phyloP scores from a whole-genome alignment of 2,113 vertebrate species.

The Micromys minutus region DNA sequence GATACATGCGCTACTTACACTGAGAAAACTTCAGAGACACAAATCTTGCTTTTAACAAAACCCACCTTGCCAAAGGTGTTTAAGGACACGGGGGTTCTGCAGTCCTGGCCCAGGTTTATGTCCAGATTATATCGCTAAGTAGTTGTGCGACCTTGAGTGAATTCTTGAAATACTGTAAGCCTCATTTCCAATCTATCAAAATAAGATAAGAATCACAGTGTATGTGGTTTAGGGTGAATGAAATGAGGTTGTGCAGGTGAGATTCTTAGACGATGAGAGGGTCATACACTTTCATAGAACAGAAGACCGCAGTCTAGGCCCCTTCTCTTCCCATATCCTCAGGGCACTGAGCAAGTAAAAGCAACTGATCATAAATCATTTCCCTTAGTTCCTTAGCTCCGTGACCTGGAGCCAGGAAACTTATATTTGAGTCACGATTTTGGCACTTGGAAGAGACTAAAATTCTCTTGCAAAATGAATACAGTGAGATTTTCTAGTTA shows the following conservation, averaged over 20 bases:
- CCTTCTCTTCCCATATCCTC: background rate
- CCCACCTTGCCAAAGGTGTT: background rate
- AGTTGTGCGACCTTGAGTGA: background rate
- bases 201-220: background rate
- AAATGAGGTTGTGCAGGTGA: background rate
- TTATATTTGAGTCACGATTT: slow-evolving; percentile 19
- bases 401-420: slow-evolving; percentile 5
- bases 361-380: slow-evolving; percentile 35
- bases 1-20: slow-evolving; percentile 26
- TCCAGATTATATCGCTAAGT: background rate
- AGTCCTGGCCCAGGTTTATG: background rate
- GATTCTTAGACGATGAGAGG: background rate
- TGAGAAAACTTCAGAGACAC: background rate
- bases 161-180: background rate
- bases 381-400: background rate
- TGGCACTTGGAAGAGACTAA: background rate
- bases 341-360: slow-evolving; percentile 42
- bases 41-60: slow-evolving; percentile 2
- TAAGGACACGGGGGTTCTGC: background rate
- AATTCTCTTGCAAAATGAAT: background rate
- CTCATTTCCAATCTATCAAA: background rate
- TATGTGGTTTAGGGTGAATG: background rate
- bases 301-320: background rate
- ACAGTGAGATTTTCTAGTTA: too few species aligned
- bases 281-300: background rate